Evolutionary conservation across 2,113 vertebrate species (phyloP).

Genomic region (Eulemur macaco): DNA sequence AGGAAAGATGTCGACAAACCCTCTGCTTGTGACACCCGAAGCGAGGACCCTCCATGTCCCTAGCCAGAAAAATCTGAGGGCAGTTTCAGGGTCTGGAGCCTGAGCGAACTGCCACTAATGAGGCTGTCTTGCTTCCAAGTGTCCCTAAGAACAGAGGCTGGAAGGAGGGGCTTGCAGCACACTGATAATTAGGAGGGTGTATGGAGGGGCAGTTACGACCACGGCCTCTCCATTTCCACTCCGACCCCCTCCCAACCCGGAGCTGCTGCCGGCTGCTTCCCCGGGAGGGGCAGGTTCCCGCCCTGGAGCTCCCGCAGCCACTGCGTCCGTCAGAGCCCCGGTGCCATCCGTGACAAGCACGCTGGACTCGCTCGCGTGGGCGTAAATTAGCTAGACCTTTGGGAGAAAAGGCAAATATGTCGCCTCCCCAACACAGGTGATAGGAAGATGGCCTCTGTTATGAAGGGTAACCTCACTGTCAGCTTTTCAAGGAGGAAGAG

Average conservation of each 20-base stretch:
- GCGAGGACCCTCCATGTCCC: not conserved
- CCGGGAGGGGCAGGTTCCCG: not conserved
- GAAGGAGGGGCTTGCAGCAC: not conserved
- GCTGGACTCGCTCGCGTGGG: not conserved
- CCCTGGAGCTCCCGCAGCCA: not conserved
- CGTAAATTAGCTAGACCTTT: conserved; percentile 69
- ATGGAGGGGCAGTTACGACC: not conserved
- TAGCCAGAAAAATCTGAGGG: not conserved
- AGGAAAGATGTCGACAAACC: not conserved
- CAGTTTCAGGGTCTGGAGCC: not conserved
- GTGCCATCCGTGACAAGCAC: conserved; percentile 22
- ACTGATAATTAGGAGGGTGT: conserved; percentile 25
- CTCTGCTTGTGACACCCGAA: not conserved
- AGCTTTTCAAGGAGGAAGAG: not conserved
- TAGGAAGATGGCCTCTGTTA: conserved; percentile 37
- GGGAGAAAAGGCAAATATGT: conserved; percentile 59
- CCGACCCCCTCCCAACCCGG: conserved; percentile 27
- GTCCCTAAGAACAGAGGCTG: not conserved
- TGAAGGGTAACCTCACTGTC: not conserved
- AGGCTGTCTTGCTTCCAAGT: not conserved
- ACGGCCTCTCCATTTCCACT: conserved; percentile 50
- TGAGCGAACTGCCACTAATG: not conserved
- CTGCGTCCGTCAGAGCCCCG: not conserved
- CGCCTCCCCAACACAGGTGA: conserved; percentile 40
- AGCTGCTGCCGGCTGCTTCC: not conserved